Percentiles rank a stretch among this genome's conserved stretches.
These are phyloP conservation scores for Muraenolepis orangiensis DNA, from an alignment of 2,797 vertebrate genomes.

Conservation along the genomic window DNA sequence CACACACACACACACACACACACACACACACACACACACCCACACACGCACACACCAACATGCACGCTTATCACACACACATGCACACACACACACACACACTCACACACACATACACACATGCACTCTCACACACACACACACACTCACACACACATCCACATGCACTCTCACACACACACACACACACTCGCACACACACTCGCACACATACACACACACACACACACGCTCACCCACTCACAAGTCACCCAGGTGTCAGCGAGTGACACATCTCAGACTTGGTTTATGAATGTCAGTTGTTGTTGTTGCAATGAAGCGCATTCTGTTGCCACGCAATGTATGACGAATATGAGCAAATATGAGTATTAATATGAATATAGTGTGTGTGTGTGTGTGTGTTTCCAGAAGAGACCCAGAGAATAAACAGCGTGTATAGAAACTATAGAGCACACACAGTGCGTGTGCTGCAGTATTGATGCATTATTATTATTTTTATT, in stretches of 20 bases:
- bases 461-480: neutral
- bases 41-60: neutral
- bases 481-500: too few species aligned
- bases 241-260: neutral
- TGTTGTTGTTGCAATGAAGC: neutral
- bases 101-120: constrained; percentile 23
- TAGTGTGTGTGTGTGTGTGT: neutral
- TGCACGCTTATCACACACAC: too few species aligned
- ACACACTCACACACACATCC: constrained; percentile 28
- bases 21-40: neutral
- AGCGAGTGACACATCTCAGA: neutral
- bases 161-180: constrained; percentile 48
- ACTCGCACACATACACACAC: constrained; percentile 23
- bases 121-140: neutral
- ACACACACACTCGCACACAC: constrained; percentile 41
- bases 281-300: neutral
- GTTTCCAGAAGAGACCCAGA: neutral
- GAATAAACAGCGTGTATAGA: neutral
- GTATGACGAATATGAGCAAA: neutral
- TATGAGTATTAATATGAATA: neutral
- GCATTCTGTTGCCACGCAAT: neutral
- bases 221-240: neutral
- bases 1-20: constrained; percentile 37
- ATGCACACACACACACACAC: constrained; percentile 41
- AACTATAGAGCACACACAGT: too few species aligned